phyloP scores from a whole-genome alignment of 2,797 vertebrate species.

The Trematomus bernacchii region DNA sequence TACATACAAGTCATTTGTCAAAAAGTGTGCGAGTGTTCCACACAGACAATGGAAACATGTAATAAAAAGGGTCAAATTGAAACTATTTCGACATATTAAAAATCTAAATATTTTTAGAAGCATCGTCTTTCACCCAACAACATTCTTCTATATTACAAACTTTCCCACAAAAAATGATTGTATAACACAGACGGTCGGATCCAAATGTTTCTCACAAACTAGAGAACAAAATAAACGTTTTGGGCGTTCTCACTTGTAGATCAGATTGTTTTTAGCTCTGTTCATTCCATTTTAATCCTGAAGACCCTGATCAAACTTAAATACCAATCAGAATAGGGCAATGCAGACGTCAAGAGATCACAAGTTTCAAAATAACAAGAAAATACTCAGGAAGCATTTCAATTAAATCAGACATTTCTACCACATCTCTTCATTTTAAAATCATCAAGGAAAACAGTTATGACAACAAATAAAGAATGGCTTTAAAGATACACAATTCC shows the following conservation, averaged over 20 bases:
- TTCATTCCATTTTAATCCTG: conserved; percentile 69
- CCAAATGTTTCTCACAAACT: conserved; percentile 26
- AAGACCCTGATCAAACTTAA: conserved; percentile 76
- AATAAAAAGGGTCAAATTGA: conserved; percentile 44
- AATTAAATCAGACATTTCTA: conserved; percentile 53
- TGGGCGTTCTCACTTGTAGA: conserved; percentile 31
- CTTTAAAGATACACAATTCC: conserved; percentile 76
- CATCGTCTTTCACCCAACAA: conserved; percentile 34
- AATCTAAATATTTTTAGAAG: conserved; percentile 33
- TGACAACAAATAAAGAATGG: conserved; percentile 73
- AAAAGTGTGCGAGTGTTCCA: conserved; percentile 43
- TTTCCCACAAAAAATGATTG: conserved; percentile 45
- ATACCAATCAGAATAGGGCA: conserved; percentile 54
- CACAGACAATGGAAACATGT: conserved; percentile 41
- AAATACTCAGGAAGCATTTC: conserved; percentile 51
- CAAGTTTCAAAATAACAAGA: conserved; percentile 40
- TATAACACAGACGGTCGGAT: conserved; percentile 32
- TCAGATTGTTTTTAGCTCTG: conserved; percentile 38
- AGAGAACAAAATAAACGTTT: conserved; percentile 18
- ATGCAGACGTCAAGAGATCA: conserved; percentile 37
- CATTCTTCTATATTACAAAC: conserved; percentile 37
- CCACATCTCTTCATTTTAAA: conserved; percentile 55
- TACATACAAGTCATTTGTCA: conserved; percentile 61
- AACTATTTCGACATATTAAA: conserved; percentile 52
- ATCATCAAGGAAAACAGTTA: conserved; percentile 57